These are phyloP conservation scores for Oceanodroma leucorhoa DNA, from an alignment of 2,797 vertebrate species.

Conservation along the genomic window DNA sequence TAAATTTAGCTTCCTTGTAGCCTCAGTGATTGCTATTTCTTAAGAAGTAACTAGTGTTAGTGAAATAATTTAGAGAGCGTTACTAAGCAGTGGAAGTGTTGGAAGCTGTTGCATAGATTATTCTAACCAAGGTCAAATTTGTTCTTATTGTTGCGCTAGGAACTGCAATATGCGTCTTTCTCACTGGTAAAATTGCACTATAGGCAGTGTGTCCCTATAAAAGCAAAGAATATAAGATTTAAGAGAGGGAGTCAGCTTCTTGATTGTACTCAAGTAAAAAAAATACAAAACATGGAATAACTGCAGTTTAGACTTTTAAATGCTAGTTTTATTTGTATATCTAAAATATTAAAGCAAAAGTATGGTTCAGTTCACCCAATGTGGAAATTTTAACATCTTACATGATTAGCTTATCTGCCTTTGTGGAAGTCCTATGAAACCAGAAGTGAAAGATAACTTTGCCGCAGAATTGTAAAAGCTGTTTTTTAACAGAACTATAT, in stretches of 20 bases:
- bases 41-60: neutral
- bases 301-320: neutral
- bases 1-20: neutral
- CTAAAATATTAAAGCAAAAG: neutral
- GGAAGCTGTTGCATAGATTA: neutral
- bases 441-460: neutral
- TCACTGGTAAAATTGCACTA: neutral
- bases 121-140: neutral
- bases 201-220: neutral
- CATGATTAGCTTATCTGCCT: neutral
- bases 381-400: neutral
- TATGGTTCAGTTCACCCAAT: neutral
- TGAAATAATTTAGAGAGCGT: neutral
- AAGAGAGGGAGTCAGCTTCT: neutral
- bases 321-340: neutral
- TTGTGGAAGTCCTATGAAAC: neutral
- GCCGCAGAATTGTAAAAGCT: neutral
- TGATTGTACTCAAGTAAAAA: neutral
- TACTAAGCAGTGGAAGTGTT: neutral
- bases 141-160: neutral
- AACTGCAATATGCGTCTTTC: neutral
- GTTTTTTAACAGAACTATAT: neutral
- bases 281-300: neutral
- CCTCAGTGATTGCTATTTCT: neutral
- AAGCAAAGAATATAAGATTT: neutral